phyloP scores from a whole-genome alignment of 2,113 vertebrate genomes.

The Arizona elegans region DNA sequence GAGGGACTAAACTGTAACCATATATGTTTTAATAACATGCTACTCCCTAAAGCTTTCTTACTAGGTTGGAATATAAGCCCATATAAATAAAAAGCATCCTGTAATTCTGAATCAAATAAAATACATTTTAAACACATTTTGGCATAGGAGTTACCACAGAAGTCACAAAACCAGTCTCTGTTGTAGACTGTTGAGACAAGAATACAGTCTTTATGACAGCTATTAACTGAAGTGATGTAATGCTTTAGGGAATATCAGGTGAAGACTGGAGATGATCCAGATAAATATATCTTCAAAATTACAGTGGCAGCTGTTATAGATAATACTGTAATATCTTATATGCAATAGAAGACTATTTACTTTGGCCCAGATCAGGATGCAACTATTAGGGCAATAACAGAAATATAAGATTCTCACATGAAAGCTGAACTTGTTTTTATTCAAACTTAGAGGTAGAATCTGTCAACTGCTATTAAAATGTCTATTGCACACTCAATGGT shows the following conservation, averaged over 20 bases:
- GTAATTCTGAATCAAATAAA: background rate
- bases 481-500: background rate
- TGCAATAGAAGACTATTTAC: background rate
- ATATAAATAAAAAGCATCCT: background rate
- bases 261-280: background rate
- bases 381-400: background rate
- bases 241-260: background rate
- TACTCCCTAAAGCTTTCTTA: background rate
- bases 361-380: background rate
- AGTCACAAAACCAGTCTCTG: background rate
- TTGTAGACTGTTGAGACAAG: background rate
- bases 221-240: background rate
- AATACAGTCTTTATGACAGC: background rate
- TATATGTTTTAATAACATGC: background rate
- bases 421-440: background rate
- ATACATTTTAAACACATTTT: background rate
- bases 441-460: background rate
- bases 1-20: background rate
- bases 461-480: background rate
- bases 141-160: background rate
- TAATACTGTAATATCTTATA: background rate
- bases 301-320: background rate
- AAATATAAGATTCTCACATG: background rate
- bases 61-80: background rate
- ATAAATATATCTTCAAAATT: background rate